These are phyloP conservation scores for Poeciliopsis occidentalis DNA, from an alignment of 2,113 vertebrate genomes.

Conservation along the genomic window DNA sequence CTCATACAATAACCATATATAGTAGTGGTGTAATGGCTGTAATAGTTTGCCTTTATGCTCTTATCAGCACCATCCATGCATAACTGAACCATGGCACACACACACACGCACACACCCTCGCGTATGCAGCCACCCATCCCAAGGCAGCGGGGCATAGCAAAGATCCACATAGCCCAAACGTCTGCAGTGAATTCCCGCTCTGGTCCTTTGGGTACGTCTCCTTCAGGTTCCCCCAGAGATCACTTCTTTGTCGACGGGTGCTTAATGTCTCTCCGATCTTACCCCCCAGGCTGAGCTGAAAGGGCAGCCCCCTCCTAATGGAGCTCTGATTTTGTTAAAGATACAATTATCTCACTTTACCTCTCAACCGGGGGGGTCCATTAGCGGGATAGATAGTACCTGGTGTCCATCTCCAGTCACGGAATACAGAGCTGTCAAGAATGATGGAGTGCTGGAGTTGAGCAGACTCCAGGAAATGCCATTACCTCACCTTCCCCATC, in stretches of 20 bases:
- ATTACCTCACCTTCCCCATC: conserved; percentile 35
- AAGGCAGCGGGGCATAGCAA: conserved; percentile 33
- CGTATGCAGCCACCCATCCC: conserved; percentile 34
- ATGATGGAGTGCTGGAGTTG: conserved; percentile 50
- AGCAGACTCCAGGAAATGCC: conserved; percentile 58
- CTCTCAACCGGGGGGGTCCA: conserved; percentile 59
- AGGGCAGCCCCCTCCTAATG: conserved; percentile 64
- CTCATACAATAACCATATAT: conserved; percentile 16
- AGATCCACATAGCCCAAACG: conserved; percentile 28
- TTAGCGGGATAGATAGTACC: conserved; percentile 70
- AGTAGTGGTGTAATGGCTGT: conserved; percentile 29
- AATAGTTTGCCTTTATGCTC: conserved; percentile 36
- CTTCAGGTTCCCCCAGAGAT: conserved; percentile 30
- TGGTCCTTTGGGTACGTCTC: conserved; percentile 28
- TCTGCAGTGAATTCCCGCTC: conserved; percentile 32
- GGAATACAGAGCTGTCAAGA: conserved; percentile 53
- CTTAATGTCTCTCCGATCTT: conserved; percentile 41
- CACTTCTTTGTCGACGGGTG: conserved; percentile 30
- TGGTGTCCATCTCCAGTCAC: conserved; percentile 42
- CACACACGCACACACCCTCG: conserved; percentile 18
- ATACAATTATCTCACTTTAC: conserved; percentile 70
- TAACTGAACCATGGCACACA: conserved; percentile 34
- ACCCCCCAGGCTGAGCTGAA: conserved; percentile 44
- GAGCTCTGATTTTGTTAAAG: conserved; percentile 71
- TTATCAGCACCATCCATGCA: conserved; percentile 59